A percentile compares a stretch with the other conserved stretches of the same genome.
These are phyloP conservation scores for Urophycis tenuis DNA, from an alignment of 2,797 vertebrate genomes.

Conservation along the genomic window DNA sequence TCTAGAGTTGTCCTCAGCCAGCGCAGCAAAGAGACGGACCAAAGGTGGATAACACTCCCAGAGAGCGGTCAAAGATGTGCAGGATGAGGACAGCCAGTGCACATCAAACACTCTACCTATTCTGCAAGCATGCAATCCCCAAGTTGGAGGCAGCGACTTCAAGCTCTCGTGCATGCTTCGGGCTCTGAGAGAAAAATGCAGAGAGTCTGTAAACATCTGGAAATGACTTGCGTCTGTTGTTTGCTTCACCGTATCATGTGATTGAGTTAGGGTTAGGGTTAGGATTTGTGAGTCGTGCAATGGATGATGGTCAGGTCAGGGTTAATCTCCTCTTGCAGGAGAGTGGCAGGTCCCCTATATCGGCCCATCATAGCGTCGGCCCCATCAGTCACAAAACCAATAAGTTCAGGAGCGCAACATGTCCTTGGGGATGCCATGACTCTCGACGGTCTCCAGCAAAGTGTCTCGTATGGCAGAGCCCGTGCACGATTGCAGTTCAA, in stretches of 20 bases:
- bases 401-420: neutral
- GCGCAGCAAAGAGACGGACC: neutral
- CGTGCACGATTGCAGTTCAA: no score
- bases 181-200: neutral
- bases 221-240: neutral
- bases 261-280: neutral
- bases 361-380: neutral
- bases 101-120: neutral
- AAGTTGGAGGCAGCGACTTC: neutral
- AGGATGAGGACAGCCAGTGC: neutral
- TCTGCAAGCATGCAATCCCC: neutral
- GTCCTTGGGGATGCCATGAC: no score
- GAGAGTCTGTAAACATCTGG: neutral
- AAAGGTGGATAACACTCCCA: neutral
- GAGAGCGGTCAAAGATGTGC: neutral
- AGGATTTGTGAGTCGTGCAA: neutral
- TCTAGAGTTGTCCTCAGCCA: neutral
- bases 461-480: no score
- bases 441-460: no score
- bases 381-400: neutral
- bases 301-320: no score
- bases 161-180: neutral
- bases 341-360: neutral
- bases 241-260: neutral
- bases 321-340: neutral